Conservation (phyloP, 2,797 vertebrate genomes). For the Gouania willdenowi region DNA sequence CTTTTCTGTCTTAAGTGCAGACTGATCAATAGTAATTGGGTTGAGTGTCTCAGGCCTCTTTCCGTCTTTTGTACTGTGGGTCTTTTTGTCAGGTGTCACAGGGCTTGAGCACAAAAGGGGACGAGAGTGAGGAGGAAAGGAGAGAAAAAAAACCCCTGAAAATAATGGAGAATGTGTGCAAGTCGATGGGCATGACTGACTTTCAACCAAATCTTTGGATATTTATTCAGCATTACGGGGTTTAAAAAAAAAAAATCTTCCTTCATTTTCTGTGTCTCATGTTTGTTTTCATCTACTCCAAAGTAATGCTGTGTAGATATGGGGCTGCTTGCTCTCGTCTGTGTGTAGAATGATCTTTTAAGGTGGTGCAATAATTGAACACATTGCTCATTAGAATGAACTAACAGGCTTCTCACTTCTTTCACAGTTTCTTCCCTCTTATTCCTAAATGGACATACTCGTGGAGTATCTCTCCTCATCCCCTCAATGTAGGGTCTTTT, state of each 20-base stretch:
- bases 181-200: conserved; percentile 71
- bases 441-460: conserved; percentile 28
- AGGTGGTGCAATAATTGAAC: conserved; percentile 43
- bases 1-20: conserved; percentile 45
- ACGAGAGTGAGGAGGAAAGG: conserved; percentile 25
- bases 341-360: conserved; percentile 19
- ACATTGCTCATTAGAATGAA: conserved; percentile 44
- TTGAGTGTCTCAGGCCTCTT: conserved; percentile 65
- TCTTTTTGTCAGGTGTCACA: conserved; percentile 57
- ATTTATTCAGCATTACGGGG: conserved; percentile 77
- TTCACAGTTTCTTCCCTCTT: conserved; percentile 9
- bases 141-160: conserved; percentile 26
- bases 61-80: conserved; percentile 54
- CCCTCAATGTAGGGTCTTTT: conserved; percentile 40
- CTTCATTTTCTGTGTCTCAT: conserved; percentile 28
- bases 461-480: conserved; percentile 32
- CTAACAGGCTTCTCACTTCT: conserved; percentile 60
- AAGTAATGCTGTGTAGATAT: conserved; percentile 9
- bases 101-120: conserved; percentile 41
- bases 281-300: conserved; percentile 31
- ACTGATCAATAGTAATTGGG: conserved; percentile 77
- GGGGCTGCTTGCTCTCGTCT: not conserved
- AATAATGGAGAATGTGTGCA: conserved; percentile 76
- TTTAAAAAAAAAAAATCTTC: conserved; percentile 65
- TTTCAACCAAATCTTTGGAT: conserved; percentile 70